Evolutionary conservation across 2,888 invertebrate genomes (phyloP), one percentile per base, ranked within the genome.

Genomic region (Heliconius cydno): DNA sequence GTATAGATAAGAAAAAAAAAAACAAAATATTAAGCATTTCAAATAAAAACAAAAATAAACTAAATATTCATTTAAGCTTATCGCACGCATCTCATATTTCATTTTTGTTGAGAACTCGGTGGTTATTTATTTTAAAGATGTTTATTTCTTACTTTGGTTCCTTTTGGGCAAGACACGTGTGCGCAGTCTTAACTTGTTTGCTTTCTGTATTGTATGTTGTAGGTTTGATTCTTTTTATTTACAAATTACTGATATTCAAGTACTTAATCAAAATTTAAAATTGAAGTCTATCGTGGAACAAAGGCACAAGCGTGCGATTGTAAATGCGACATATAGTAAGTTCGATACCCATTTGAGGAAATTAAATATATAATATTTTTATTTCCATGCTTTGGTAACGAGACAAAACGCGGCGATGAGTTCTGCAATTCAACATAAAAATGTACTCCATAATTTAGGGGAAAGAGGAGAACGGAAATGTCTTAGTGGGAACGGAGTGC

Each of bases 51-150:
- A 15, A 73, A 73, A 73, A 70, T 6, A 75, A 30, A 66, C 4
- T 52, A 75, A 76, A 78, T 78, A 76, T 60, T 41, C 28, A 74
- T 65, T 41, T n/a, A 41, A 68, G 46, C 67, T 79, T 57, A 76
- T 79, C 80, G 70, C 81, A 81, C 81, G 81, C 46, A n/a, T 79
- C 77, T 81, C 78, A 41, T 52, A 77, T 81, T 79, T 80, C 81
- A 75, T 81, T 70, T 71, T 70, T 73, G 34, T 73, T 68, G 38
- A 73, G 68, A 25, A 60, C 63, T 67, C 63, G 34, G 25, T 19
- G 52, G 34, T 57, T 75, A 57, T 81, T 81, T 52, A 74, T 79
- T 79, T 79, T 67, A 66, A 25, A 78, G 57, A 60, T 38, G 60
- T 34, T 60, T 9, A 30, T 60, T 25, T 34, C 15, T 73, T 38